Conservation (phyloP, 1,140 invertebrate genomes). For the Pissodes strobi region DNA sequence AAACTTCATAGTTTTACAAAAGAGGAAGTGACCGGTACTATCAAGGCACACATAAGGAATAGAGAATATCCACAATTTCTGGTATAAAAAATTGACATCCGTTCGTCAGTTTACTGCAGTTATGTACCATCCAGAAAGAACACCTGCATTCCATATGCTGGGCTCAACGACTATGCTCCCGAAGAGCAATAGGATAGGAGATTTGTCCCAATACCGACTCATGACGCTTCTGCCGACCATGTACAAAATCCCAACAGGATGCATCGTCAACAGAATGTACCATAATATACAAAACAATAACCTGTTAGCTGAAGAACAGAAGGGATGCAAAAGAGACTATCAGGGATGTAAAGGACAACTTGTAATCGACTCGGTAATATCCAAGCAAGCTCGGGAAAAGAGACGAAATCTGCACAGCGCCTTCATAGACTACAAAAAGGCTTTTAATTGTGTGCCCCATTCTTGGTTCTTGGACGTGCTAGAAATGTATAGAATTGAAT, state of each 20-base stretch:
- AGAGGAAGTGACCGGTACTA: not conserved
- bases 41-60: not conserved
- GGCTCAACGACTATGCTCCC: not conserved
- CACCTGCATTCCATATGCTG: slow-evolving; percentile 2
- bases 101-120: not conserved
- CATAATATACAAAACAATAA: no score
- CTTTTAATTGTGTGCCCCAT: slow-evolving; percentile 33
- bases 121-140: slow-evolving; percentile 2
- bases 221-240: no score
- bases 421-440: slow-evolving; percentile 39
- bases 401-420: slow-evolving; percentile 18
- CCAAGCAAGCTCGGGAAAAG: slow-evolving; percentile 13
- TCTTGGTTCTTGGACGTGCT: slow-evolving; percentile 36
- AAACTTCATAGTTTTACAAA: not conserved
- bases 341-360: slow-evolving; percentile 37
- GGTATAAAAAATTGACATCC: not conserved
- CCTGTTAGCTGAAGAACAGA: slow-evolving; percentile 36
- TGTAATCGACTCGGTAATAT: slow-evolving; percentile 27
- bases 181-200: slow-evolving; percentile 1
- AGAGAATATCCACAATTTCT: not conserved
- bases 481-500: slow-evolving; percentile 32
- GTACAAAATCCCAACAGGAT: no score
- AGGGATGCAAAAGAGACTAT: slow-evolving; percentile 16
- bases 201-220: not conserved
- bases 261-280: no score